Percentiles rank a stretch among this genome's conserved stretches.
phyloP scores from a whole-genome alignment of 2,888 invertebrate genomes.

The Spilarctia lutea region DNA sequence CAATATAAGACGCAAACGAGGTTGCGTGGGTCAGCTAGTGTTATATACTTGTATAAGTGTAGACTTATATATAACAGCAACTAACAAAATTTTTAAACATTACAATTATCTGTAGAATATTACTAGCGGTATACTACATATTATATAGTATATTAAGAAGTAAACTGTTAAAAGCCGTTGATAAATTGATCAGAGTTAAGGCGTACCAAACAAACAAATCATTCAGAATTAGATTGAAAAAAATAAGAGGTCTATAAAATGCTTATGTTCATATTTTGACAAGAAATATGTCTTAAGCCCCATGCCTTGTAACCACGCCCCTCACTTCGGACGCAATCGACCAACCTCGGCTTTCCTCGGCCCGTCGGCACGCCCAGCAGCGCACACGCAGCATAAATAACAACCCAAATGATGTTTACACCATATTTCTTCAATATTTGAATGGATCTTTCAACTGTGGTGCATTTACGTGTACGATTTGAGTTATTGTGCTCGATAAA shows the following conservation, averaged over 20 bases:
- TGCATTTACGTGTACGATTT: conserved; percentile 47
- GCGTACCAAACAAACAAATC: not conserved
- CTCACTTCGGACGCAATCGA: conserved; percentile 16
- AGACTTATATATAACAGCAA: too few relatives aligned
- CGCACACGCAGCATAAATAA: conserved; percentile 25
- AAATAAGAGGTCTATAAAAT: not conserved
- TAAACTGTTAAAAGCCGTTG: too few relatives aligned
- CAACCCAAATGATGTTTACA: conserved; percentile 13
- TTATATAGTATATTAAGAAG: too few relatives aligned
- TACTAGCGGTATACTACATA: too few relatives aligned
- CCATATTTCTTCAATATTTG: conserved; percentile 22
- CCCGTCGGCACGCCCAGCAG: conserved; percentile 22
- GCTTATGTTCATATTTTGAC: conserved; percentile 8
- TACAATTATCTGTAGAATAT: too few relatives aligned
- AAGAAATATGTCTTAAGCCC: conserved; percentile 4
- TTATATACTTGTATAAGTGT: too few relatives aligned
- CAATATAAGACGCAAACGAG: too few relatives aligned
- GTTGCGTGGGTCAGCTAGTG: too few relatives aligned
- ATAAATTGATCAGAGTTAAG: not conserved
- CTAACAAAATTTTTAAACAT: too few relatives aligned
- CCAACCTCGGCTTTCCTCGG: conserved; percentile 17
- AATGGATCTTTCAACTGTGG: conserved; percentile 56
- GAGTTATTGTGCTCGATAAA: conserved; percentile 44
- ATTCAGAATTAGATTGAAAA: not conserved
- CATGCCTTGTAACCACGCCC: conserved; percentile 22